A percentile compares a stretch with the other conserved stretches of the same genome.
Conservation (phyloP, 2,113 vertebrate species). For the Rhombomys opimus region DNA sequence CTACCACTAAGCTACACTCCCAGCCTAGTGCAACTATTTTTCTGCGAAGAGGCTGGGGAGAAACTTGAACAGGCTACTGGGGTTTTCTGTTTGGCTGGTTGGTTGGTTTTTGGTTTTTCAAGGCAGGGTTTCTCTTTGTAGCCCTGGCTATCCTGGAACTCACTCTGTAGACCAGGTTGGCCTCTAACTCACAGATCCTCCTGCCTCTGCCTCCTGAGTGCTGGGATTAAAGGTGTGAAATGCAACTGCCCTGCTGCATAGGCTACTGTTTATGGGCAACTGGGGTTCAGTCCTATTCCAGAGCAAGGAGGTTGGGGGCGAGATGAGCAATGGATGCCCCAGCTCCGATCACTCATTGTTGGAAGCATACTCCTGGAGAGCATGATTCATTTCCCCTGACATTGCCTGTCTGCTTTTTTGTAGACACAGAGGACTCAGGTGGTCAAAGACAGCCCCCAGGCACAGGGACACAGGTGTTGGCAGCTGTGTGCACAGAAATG, state of each 20-base stretch:
- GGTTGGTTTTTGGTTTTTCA: neutral
- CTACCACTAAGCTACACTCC: neutral
- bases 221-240: neutral
- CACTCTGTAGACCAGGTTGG: neutral
- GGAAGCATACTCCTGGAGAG: neutral
- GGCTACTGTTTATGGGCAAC: neutral
- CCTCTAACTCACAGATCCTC: neutral
- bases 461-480: neutral
- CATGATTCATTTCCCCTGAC: neutral
- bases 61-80: neutral
- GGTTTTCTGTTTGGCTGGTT: neutral
- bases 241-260: neutral
- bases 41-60: neutral
- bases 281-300: neutral
- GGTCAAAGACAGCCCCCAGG: neutral
- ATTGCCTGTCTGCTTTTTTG: neutral
- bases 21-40: neutral
- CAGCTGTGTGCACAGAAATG: constrained; percentile 19
- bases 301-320: rapidly evolving
- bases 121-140: neutral
- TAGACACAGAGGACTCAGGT: constrained; percentile 29
- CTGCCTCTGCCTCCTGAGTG: neutral
- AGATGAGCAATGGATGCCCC: neutral
- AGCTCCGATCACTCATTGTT: neutral
- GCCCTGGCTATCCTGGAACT: neutral